Evolutionary conservation across 2,797 vertebrate genomes (phyloP).

Genomic region (Florisuga fusca): DNA sequence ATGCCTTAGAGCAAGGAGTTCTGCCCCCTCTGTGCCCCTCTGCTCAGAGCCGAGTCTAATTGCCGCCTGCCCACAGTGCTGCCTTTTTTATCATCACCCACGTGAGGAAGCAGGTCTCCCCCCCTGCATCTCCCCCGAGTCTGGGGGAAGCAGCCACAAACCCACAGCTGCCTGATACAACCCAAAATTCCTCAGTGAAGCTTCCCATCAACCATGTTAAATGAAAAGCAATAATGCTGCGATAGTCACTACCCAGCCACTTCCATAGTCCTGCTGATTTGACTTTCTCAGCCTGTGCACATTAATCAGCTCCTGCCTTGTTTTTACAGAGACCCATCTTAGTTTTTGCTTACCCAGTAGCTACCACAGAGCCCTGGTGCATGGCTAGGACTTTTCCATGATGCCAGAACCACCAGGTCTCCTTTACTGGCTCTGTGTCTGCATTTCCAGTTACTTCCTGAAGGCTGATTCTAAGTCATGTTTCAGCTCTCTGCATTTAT

Average conservation of each 20-base stretch:
- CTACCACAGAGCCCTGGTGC: not conserved
- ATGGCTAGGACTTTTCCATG: not conserved
- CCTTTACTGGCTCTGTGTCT: not conserved
- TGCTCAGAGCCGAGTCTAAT: not conserved
- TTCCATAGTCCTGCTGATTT: not conserved
- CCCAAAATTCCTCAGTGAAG: not conserved
- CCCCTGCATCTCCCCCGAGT: not conserved
- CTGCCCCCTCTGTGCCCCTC: not conserved
- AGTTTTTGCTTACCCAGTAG: not conserved
- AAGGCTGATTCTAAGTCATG: not conserved
- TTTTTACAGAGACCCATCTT: not conserved
- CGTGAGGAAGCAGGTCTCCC: not conserved
- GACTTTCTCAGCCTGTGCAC: not conserved
- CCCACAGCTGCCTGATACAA: not conserved
- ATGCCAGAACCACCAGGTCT: not conserved
- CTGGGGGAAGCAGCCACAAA: not conserved
- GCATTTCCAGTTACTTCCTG: not conserved
- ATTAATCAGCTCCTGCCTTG: not conserved
- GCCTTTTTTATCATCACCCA: not conserved
- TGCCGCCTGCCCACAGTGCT: not conserved
- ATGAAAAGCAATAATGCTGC: not conserved
- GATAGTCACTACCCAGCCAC: not conserved
- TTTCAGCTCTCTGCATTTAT: slow-evolving; percentile 10
- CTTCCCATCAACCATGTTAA: not conserved
- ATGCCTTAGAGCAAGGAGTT: not conserved